phyloP scores from a whole-genome alignment of 2,888 invertebrate genomes.

The Nephrocerus scutellatus region DNA sequence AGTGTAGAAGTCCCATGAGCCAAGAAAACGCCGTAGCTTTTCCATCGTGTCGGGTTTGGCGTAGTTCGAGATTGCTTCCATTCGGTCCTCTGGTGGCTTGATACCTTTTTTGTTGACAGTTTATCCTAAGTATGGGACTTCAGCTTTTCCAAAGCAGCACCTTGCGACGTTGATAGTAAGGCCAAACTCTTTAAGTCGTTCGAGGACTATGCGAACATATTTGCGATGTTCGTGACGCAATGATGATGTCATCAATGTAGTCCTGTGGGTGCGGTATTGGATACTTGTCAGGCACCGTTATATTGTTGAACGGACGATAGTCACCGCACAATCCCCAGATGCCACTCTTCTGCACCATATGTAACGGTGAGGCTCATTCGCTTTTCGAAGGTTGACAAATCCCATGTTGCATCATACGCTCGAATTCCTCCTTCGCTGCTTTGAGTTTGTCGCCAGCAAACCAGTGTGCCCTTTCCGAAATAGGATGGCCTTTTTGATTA shows the following conservation, averaged over 20 bases:
- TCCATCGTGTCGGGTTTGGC: conserved; percentile 3
- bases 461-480: too few relatives aligned
- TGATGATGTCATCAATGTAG: conserved; percentile 8
- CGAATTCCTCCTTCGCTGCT: too few relatives aligned
- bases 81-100: conserved; percentile 2
- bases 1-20: conserved; percentile 14
- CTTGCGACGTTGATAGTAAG: conserved; percentile 3
- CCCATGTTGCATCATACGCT: too few relatives aligned
- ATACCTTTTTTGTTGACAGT: conserved; percentile 4
- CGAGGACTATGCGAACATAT: conserved; percentile 2
- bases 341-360: too few relatives aligned
- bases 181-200: conserved; percentile 2
- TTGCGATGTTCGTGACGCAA: conserved; percentile 3
- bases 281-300: too few relatives aligned
- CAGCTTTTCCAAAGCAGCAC: conserved; percentile 1
- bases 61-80: conserved; percentile 3
- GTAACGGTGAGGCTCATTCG: too few relatives aligned
- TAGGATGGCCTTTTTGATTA: too few relatives aligned
- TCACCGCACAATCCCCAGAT: too few relatives aligned
- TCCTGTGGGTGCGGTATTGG: too few relatives aligned
- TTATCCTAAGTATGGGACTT: conserved; percentile 4
- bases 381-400: too few relatives aligned
- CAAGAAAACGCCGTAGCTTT: conserved; percentile 9
- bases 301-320: too few relatives aligned
- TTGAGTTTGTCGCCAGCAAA: too few relatives aligned